phyloP scores from a whole-genome alignment of 2,888 invertebrate genomes.

The Ornithoptera alexandrae region DNA sequence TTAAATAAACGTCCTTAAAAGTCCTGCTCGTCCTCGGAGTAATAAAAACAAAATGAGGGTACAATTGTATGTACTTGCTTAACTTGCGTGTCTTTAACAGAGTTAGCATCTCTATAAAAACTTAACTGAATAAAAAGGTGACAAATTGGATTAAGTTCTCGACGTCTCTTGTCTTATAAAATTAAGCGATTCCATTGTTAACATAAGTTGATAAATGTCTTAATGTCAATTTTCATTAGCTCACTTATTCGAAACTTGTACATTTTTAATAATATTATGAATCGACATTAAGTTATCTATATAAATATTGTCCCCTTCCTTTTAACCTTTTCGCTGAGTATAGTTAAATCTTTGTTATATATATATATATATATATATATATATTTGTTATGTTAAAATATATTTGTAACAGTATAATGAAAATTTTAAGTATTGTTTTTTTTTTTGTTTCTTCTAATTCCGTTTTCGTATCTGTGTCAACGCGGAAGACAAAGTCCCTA shows the following conservation, averaged over 20 bases:
- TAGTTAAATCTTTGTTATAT: no score
- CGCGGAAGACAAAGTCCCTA: not conserved
- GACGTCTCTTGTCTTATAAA: conserved; percentile 3
- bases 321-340: no score
- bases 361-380: no score
- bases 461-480: not conserved
- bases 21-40: no score
- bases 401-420: no score
- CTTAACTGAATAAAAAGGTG: conserved; percentile 15
- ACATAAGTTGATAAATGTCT: conserved; percentile 7
- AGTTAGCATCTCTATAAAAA: conserved; percentile 18
- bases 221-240: conserved; percentile 4
- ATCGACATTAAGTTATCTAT: not conserved
- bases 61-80: not conserved
- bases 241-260: not conserved
- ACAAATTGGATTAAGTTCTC: conserved; percentile 18
- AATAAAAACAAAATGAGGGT: not conserved
- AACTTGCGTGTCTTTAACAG: not conserved
- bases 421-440: no score
- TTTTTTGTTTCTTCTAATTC: not conserved
- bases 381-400: no score
- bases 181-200: conserved; percentile 6
- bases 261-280: not conserved
- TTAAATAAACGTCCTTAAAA: no score
- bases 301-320: no score